Conservation (phyloP, 2,888 invertebrate species). For the Ellobium chinense region DNA sequence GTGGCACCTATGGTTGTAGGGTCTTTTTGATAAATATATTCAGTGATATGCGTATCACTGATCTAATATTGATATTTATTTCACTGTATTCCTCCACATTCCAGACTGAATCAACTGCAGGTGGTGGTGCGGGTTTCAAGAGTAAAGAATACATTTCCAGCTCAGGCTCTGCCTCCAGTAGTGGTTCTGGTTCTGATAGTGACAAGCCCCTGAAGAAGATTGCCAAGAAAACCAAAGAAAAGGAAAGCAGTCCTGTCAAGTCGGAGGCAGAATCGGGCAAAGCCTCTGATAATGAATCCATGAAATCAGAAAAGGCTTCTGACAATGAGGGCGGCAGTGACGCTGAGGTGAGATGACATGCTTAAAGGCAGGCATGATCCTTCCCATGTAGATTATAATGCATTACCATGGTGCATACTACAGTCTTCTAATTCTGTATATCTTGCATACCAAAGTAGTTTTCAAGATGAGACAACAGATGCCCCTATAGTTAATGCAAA, state of each 20-base stretch:
- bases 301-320: constrained; percentile 12
- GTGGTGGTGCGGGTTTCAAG: constrained; percentile 85
- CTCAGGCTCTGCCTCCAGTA: constrained; percentile 82
- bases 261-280: background rate
- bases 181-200: constrained; percentile 81
- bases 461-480: no score
- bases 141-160: constrained; percentile 95
- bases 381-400: no score
- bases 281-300: constrained; percentile 21
- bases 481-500: no score
- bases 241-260: constrained; percentile 18
- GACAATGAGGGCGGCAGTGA: constrained; percentile 11
- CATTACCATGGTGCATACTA: no score
- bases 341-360: constrained; percentile 27
- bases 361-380: no score
- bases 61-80: no score
- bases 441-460: no score
- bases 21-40: no score
- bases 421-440: no score
- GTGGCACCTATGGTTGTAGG: no score
- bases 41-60: no score
- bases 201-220: constrained; percentile 67
- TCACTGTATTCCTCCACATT: no score
- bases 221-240: constrained; percentile 77
- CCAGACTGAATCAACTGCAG: constrained; percentile 40